Evolutionary conservation across 2,888 invertebrate species (phyloP).

Genomic region (Caenorhabditis afra): DNA sequence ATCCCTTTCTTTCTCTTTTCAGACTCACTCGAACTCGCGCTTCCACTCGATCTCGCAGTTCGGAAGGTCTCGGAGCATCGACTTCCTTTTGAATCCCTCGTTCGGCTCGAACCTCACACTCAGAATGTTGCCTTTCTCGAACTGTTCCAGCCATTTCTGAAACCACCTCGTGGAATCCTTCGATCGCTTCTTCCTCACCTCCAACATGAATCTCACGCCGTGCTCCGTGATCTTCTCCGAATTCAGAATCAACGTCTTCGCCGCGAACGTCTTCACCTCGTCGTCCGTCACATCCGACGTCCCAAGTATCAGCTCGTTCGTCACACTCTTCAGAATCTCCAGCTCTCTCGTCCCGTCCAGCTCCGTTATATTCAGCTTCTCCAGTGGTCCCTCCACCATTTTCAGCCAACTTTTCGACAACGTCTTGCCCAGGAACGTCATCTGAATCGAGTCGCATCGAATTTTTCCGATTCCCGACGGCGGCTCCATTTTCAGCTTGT

Average conservation of each 20-base stretch:
- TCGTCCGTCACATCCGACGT: background rate
- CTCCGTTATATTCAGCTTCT: background rate
- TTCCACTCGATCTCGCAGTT: background rate
- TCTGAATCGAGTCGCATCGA: background rate
- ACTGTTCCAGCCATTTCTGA: constrained; percentile 1
- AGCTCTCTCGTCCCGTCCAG: background rate
- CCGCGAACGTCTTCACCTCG: background rate
- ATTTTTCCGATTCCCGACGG: background rate
- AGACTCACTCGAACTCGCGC: background rate
- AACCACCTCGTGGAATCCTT: too few species aligned
- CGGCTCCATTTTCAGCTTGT: background rate
- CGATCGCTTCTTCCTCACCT: background rate
- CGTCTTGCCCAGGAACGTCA: background rate
- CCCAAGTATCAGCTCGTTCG: background rate
- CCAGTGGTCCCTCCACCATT: background rate
- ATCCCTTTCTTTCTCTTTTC: too few species aligned
- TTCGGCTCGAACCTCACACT: background rate
- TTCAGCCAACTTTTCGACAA: background rate
- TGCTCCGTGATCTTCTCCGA: constrained; percentile 5
- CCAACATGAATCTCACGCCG: background rate
- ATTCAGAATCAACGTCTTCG: background rate
- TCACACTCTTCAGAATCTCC: background rate
- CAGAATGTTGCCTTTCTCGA: background rate
- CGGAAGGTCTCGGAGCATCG: background rate
- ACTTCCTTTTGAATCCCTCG: background rate